Evolutionary conservation across 2,113 vertebrate species (phyloP).

Genomic region (Entelurus aequoreus): DNA sequence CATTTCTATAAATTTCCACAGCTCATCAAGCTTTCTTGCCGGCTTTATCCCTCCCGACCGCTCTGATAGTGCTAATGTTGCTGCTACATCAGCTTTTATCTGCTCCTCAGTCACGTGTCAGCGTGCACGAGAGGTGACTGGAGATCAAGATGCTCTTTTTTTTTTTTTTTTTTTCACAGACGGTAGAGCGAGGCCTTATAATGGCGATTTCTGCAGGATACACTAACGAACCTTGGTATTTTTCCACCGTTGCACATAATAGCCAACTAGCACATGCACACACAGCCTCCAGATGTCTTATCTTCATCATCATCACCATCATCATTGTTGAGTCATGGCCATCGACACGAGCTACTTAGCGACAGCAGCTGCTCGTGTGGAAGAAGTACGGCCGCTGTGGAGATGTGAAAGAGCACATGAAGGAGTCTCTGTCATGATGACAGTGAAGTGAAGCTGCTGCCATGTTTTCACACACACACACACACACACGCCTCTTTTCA

Average conservation of each 20-base stretch:
- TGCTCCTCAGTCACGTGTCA: conserved; percentile 44
- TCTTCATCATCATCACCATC: conserved; percentile 58
- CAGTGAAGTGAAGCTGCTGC: conserved; percentile 30
- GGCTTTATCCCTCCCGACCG: conserved; percentile 10
- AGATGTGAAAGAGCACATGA: conserved; percentile 39
- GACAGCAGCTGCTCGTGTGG: conserved; percentile 51
- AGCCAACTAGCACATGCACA: conserved; percentile 1
- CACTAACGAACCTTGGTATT: conserved; percentile 72
- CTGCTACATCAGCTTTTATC: conserved; percentile 52
- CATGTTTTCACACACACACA: conserved; percentile 20
- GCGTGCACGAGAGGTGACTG: conserved; percentile 39
- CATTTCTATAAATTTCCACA: conserved; percentile 17
- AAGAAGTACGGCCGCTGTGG: conserved; percentile 48
- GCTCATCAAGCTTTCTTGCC: conserved; percentile 22
- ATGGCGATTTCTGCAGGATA: conserved; percentile 70
- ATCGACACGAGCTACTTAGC: conserved; percentile 66
- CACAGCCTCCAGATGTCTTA: conserved; percentile 55
- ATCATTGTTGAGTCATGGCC: conserved; percentile 54
- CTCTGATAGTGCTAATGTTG: conserved; percentile 40
- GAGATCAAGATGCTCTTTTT: conserved; percentile 45
- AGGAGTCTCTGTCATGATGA: conserved; percentile 39
- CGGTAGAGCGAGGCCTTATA: conserved; percentile 47
- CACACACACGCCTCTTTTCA: not conserved
- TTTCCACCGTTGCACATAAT: conserved; percentile 38
- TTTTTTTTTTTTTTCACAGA: conserved; percentile 36